Conservation (phyloP, 2,888 invertebrate species). For the Drepanosiphum platanoidis region DNA sequence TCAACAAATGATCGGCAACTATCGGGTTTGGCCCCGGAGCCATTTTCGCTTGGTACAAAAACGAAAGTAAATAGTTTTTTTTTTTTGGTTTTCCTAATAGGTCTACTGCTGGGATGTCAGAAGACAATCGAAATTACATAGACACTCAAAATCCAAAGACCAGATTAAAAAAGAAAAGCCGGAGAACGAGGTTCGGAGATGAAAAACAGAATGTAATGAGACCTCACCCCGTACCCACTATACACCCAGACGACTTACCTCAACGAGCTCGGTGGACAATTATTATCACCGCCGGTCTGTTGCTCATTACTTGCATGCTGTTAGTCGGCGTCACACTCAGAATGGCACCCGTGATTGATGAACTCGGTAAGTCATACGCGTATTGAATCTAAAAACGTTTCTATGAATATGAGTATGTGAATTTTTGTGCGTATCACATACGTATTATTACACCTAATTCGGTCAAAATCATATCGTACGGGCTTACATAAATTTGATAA, state of each 20-base stretch:
- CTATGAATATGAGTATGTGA: too few relatives aligned
- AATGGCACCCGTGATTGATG: slow-evolving; percentile 95
- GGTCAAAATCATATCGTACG: too few relatives aligned
- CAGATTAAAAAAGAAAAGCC: slow-evolving; percentile 59
- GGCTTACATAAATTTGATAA: too few relatives aligned
- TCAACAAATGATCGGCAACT: too few relatives aligned
- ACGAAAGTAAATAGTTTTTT: too few relatives aligned
- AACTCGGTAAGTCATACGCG: slow-evolving; percentile 87
- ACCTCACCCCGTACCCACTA: slow-evolving; percentile 54
- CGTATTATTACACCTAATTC: too few relatives aligned
- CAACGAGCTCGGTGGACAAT: slow-evolving; percentile 89
- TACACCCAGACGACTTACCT: slow-evolving; percentile 83
- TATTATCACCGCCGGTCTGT: slow-evolving; percentile 87
- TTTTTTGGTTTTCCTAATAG: too few relatives aligned
- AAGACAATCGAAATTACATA: slow-evolving; percentile 27
- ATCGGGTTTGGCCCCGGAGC: too few relatives aligned
- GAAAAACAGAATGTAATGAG: slow-evolving; percentile 8
- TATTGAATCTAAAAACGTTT: too few relatives aligned
- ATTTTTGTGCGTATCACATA: too few relatives aligned
- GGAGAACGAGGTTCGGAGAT: slow-evolving; percentile 64
- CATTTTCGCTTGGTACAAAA: too few relatives aligned
- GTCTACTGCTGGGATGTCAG: slow-evolving; percentile 62
- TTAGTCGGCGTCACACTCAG: slow-evolving; percentile 90
- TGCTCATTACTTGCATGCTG: slow-evolving; percentile 87
- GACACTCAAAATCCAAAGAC: slow-evolving; percentile 27